Evolutionary conservation across 2,113 vertebrate genomes (phyloP), one percentile per base, ranked within the genome.

Genomic region (Dipodomys stephensi): DNA sequence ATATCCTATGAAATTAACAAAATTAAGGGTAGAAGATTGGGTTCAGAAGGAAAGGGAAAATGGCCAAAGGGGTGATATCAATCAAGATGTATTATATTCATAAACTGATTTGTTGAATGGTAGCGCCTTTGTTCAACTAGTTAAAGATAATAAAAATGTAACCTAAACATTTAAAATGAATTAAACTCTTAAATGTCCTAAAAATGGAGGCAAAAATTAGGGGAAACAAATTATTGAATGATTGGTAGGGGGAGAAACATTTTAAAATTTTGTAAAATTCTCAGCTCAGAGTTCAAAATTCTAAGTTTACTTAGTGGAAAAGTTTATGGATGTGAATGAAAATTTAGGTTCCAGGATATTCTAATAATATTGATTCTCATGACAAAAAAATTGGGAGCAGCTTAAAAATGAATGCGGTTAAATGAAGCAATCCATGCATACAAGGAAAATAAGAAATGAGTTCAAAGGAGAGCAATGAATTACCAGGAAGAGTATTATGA

Each of bases 341-440:
- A 80, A 88, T 44, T 79, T 69, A 93, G 35, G 67, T 78, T 81
- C 7, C 73, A 89, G 46, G 86, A 67, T 78, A 60, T 84, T 68
- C 73, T 87, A 90, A 84, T 11, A 64, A 65, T 77, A 79, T 15
- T 94, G 7, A 57, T 88, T 78, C 44, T 28, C 72, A 86, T 39
- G 68, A 12, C 6, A 79, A 71, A 57, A 73, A 39, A n/a, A 64
- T 19, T 27, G n/a, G 69, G 82, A 88, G 82, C 1, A 57, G 22
- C 35, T 30, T 77, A 18, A 72, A 86, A 88, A 87, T 32, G 86
- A 80, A 20, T 46, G 62, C 1, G 27, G 39, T 6, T 93, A 88
- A 73, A 64, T 71, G 76, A 88, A 86, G 57, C n/a, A 88, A 72
- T 77, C 91, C 23, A 28, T 28, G 20, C 64, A 62, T 3, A 67